These are phyloP conservation scores for Chascanopsetta lugubris DNA, from an alignment of 2,113 vertebrate genomes.

Conservation along the genomic window DNA sequence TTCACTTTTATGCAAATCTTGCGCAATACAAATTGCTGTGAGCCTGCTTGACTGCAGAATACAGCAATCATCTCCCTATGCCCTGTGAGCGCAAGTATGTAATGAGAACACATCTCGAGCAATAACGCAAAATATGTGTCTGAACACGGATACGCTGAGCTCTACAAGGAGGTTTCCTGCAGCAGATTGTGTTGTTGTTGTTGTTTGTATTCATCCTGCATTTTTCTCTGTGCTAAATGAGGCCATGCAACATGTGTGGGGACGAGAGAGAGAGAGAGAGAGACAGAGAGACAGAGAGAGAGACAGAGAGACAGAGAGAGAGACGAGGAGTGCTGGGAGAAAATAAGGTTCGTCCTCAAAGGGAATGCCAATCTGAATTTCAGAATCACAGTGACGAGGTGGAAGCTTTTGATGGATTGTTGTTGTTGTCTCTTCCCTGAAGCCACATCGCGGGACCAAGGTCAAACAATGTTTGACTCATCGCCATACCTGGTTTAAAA, in stretches of 20 bases:
- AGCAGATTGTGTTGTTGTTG: constrained; percentile 4
- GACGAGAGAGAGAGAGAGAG: not conserved
- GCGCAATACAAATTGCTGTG: constrained; percentile 51
- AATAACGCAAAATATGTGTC: constrained; percentile 55
- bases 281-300: no score
- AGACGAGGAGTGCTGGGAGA: constrained; percentile 23
- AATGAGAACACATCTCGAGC: constrained; percentile 71
- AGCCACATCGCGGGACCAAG: constrained; percentile 18
- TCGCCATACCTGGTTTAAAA: constrained; percentile 41
- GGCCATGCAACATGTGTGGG: constrained; percentile 43
- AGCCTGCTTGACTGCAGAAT: constrained; percentile 48
- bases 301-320: constrained; percentile 8
- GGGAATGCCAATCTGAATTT: constrained; percentile 43
- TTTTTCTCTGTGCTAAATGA: constrained; percentile 58
- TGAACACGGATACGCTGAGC: constrained; percentile 34
- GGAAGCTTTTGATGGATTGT: constrained; percentile 2
- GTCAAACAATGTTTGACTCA: constrained; percentile 41
- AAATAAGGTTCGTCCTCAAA: constrained; percentile 43
- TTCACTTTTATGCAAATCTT: constrained; percentile 59
- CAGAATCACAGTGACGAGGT: constrained; percentile 20
- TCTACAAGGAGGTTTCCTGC: constrained; percentile 32
- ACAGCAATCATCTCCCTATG: constrained; percentile 62
- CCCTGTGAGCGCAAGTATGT: constrained; percentile 62
- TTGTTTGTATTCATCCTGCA: constrained; percentile 35
- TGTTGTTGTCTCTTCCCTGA: constrained; percentile 40